These are phyloP conservation scores for Pinctada fucata DNA, from an alignment of 2,888 invertebrate species.

Conservation along the genomic window DNA sequence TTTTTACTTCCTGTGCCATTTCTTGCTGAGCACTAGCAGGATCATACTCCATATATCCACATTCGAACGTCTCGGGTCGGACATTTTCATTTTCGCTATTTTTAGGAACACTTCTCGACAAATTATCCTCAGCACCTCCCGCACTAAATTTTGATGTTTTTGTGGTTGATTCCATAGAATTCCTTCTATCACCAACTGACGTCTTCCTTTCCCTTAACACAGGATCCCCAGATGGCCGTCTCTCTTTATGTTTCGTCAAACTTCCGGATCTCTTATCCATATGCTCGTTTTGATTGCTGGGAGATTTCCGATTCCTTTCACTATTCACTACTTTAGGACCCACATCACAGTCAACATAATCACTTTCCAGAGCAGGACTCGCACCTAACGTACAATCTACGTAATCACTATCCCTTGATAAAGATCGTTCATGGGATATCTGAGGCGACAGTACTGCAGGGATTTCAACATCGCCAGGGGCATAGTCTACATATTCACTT, in stretches of 20 bases:
- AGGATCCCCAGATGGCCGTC: neutral
- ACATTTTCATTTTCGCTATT: neutral
- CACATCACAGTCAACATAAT: neutral
- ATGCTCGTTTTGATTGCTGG: neutral
- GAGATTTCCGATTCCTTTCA: neutral
- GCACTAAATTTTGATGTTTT: neutral
- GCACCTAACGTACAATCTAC: neutral
- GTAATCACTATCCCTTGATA: neutral
- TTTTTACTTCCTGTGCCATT: conserved; percentile 26
- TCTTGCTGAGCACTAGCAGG: conserved; percentile 31
- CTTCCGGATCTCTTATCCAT: neutral
- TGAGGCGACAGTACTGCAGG: neutral
- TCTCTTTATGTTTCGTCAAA: neutral
- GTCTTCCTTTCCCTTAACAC: conserved; percentile 5
- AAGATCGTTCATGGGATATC: neutral
- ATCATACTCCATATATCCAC: conserved; percentile 55
- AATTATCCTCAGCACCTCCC: neutral
- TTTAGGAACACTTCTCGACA: neutral
- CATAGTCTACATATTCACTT: conserved; percentile 52
- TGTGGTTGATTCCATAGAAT: neutral
- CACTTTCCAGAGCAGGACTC: neutral
- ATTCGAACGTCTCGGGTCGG: neutral
- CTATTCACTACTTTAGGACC: neutral
- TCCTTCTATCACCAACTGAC: neutral
- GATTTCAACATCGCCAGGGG: conserved; percentile 35